Conservation (phyloP, 2,888 invertebrate species). For the Callosobruchus maculatus region DNA sequence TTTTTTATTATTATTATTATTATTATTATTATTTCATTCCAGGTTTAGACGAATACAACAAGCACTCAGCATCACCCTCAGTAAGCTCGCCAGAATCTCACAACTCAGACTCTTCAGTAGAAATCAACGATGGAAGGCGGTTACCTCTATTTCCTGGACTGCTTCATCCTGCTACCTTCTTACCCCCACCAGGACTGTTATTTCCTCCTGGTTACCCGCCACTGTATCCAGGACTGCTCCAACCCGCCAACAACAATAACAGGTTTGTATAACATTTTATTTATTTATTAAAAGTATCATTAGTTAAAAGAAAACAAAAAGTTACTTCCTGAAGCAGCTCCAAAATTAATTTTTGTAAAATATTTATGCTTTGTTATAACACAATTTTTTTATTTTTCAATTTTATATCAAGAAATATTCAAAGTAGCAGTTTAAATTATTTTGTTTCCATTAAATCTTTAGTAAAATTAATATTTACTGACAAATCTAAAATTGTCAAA, state of each 20-base stretch:
- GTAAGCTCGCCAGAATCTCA: conserved; percentile 81
- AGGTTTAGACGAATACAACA: conserved; percentile 67
- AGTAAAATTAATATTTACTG: no score
- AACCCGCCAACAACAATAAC: conserved; percentile 49
- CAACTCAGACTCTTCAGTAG: conserved; percentile 76
- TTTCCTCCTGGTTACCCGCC: conserved; percentile 50
- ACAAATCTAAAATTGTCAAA: no score
- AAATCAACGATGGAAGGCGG: conserved; percentile 58
- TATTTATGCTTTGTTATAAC: no score
- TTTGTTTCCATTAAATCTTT: no score
- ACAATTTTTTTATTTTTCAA: no score
- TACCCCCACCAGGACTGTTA: conserved; percentile 57
- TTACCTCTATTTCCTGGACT: conserved; percentile 48
- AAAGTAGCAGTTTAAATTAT: no score
- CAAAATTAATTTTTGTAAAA: no score
- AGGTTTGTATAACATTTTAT: conserved; percentile 13
- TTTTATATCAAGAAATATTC: no score
- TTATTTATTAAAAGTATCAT: no score
- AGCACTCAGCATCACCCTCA: conserved; percentile 66
- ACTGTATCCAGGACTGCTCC: conserved; percentile 45
- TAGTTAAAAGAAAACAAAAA: no score
- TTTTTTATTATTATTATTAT: no score
- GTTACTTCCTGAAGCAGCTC: no score
- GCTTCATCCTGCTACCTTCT: conserved; percentile 55
- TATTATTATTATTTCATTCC: neutral